Evolutionary conservation across 2,113 vertebrate genomes (phyloP).

Genomic region (Alouatta palliata): DNA sequence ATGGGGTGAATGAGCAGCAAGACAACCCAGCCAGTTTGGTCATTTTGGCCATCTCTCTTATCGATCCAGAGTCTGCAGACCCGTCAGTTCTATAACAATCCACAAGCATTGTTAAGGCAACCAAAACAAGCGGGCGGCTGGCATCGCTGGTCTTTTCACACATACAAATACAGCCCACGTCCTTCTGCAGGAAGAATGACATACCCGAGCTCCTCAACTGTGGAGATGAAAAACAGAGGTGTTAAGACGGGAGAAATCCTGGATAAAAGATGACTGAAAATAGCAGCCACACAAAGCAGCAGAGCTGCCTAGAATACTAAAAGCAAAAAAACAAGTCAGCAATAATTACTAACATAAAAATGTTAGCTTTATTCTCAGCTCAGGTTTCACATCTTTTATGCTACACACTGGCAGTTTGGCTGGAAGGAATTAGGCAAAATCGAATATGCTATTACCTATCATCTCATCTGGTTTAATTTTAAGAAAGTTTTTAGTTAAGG

Average conservation of each 20-base stretch:
- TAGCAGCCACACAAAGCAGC: slow-evolving; percentile 27
- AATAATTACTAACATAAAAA: slow-evolving; percentile 57
- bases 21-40: not conserved
- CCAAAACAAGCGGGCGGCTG: not conserved
- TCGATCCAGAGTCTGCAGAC: not conserved
- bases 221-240: not conserved
- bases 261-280: slow-evolving; percentile 37
- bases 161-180: not conserved
- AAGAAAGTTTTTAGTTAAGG: slow-evolving; percentile 32
- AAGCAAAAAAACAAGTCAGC: slow-evolving; percentile 23
- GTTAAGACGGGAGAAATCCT: not conserved
- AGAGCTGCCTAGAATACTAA: slow-evolving; percentile 59
- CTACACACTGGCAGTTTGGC: not conserved
- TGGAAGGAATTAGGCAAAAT: slow-evolving; percentile 44
- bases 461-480: slow-evolving; percentile 38
- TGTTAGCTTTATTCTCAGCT: slow-evolving; percentile 19
- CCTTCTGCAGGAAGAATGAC: slow-evolving; percentile 4
- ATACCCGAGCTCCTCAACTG: not conserved
- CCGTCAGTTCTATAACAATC: not conserved
- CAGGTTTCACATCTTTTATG: not conserved
- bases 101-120: not conserved
- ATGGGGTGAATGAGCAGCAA: not conserved
- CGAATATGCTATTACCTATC: slow-evolving; percentile 12
- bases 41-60: not conserved
- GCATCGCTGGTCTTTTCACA: not conserved